Conservation (phyloP, 2,797 vertebrate species). For the Phoxinus dragarum region DNA sequence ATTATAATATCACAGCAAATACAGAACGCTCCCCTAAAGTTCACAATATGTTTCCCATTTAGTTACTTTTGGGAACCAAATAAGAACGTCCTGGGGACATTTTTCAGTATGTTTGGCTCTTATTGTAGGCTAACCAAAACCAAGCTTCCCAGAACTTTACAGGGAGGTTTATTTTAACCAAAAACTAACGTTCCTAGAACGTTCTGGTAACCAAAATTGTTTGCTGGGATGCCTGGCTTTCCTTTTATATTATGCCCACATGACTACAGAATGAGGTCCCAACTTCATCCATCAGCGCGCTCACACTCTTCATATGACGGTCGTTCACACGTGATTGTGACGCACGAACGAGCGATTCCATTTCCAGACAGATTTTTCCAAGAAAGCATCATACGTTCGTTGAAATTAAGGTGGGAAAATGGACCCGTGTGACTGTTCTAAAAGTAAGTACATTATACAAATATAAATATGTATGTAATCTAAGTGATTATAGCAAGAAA, state of each 20-base stretch:
- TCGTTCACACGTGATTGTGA: conserved; percentile 13
- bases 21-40: background rate
- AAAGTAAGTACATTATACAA: conserved; percentile 23
- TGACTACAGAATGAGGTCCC: background rate
- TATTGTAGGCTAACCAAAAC: background rate
- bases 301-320: background rate
- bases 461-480: background rate
- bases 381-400: background rate
- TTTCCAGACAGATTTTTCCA: background rate
- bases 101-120: background rate
- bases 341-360: conserved; percentile 16
- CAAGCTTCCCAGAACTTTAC: background rate
- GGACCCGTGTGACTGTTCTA: conserved; percentile 39
- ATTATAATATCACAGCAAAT: background rate
- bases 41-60: background rate
- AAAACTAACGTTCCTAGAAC: background rate
- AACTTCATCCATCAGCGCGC: background rate
- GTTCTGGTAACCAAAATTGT: background rate
- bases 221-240: background rate
- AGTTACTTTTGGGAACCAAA: background rate
- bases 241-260: background rate
- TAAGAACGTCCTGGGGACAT: background rate
- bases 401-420: conserved; percentile 7
- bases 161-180: background rate
- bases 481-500: background rate